phyloP scores from a whole-genome alignment of 2,113 vertebrate species.

The Mobula hypostoma region DNA sequence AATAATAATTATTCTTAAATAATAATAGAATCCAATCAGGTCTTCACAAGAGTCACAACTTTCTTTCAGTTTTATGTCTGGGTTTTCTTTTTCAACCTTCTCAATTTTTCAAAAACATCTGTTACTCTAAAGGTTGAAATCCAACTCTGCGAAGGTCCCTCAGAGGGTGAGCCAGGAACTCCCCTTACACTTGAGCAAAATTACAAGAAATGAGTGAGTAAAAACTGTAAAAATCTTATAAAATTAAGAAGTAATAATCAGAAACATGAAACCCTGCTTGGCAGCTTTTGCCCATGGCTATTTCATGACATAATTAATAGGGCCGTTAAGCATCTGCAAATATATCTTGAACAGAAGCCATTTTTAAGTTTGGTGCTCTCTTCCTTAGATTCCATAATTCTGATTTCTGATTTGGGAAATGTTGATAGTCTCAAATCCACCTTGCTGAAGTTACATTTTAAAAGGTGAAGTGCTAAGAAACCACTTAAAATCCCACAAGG shows the following conservation, averaged over 20 bases:
- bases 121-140: too few species aligned
- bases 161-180: too few species aligned
- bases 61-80: background rate
- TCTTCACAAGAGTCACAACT: background rate
- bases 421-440: background rate
- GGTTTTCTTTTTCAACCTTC: background rate
- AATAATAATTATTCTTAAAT: too few species aligned
- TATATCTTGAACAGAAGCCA: background rate
- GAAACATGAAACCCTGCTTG: too few species aligned
- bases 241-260: background rate
- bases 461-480: background rate
- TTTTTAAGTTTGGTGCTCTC: conserved; percentile 11
- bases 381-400: background rate
- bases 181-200: too few species aligned
- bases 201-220: too few species aligned
- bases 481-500: background rate
- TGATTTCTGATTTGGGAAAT: background rate
- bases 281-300: too few species aligned
- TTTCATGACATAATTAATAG: too few species aligned
- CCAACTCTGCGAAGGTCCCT: too few species aligned
- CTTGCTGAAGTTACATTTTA: background rate
- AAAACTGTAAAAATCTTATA: too few species aligned
- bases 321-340: background rate
- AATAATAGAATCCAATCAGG: background rate
- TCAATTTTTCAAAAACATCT: background rate